A percentile compares a stretch with the other conserved stretches of the same genome.
These are phyloP conservation scores for Gracilinanus agilis DNA, from an alignment of 2,113 vertebrate species.

Conservation along the genomic window DNA sequence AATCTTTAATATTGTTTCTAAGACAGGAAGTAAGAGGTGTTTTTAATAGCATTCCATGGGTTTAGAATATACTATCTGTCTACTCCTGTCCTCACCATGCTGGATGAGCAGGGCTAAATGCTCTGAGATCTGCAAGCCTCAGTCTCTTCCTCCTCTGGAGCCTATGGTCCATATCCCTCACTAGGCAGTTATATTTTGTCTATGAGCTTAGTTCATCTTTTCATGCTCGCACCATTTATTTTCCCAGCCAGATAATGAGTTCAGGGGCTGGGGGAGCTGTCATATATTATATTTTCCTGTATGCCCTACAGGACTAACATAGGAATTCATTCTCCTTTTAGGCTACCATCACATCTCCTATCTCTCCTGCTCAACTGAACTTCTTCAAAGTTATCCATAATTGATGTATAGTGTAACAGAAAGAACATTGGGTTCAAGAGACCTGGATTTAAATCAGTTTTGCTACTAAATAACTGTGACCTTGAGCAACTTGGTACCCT, in stretches of 20 bases:
- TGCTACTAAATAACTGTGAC: neutral
- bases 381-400: neutral
- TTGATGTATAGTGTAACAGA: neutral
- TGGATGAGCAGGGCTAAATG: neutral
- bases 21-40: no score
- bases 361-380: neutral
- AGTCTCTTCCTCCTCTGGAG: neutral
- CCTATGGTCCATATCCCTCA: neutral
- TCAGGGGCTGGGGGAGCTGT: neutral
- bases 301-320: neutral
- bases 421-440: neutral
- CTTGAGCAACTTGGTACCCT: neutral
- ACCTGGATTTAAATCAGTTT: neutral
- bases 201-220: neutral
- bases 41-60: no score
- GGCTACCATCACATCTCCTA: neutral
- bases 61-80: neutral
- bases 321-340: neutral
- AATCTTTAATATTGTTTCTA: no score
- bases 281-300: neutral
- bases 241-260: neutral
- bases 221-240: neutral
- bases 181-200: neutral
- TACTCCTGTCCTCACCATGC: neutral
- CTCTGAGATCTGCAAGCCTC: neutral